A percentile compares a stretch with the other conserved stretches of the same genome.
phyloP scores from a whole-genome alignment of 2,888 invertebrate genomes.

The Lasioglossum zephyrum region DNA sequence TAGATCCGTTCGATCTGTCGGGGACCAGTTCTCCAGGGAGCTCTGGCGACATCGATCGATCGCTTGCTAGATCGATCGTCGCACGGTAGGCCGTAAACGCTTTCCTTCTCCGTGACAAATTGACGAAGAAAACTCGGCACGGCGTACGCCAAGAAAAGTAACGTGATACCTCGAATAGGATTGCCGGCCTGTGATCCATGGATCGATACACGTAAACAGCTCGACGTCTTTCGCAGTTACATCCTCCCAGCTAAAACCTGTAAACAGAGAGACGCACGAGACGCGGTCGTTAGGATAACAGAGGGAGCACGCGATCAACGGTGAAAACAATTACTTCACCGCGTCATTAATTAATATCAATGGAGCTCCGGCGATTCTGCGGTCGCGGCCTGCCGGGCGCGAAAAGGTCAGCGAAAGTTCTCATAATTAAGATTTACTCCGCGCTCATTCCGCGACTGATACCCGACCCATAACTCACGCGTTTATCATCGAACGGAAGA shows the following conservation, averaged over 20 bases:
- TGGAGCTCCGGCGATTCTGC: not conserved
- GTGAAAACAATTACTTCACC: slow-evolving; percentile 12
- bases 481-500: not conserved
- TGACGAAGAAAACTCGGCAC: slow-evolving; percentile 56
- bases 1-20: slow-evolving; percentile 1
- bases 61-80: slow-evolving; percentile 25
- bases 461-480: not conserved
- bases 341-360: slow-evolving; percentile 14
- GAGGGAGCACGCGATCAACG: not conserved
- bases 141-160: slow-evolving; percentile 39
- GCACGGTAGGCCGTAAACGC: slow-evolving; percentile 50
- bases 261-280: slow-evolving; percentile 2
- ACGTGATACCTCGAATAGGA: slow-evolving; percentile 50
- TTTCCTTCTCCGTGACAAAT: slow-evolving; percentile 65
- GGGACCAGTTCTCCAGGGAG: slow-evolving; percentile 29
- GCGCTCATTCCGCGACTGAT: not conserved
- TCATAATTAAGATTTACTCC: not conserved
- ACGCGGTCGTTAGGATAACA: not conserved
- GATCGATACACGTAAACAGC: slow-evolving; percentile 21
- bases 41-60: slow-evolving; percentile 31
- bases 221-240: not conserved
- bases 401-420: slow-evolving; percentile 17
- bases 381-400: not conserved
- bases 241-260: not conserved
- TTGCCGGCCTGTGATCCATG: slow-evolving; percentile 21